phyloP scores from a whole-genome alignment of 2,113 vertebrate species.

The Sphyrna mokarran region DNA sequence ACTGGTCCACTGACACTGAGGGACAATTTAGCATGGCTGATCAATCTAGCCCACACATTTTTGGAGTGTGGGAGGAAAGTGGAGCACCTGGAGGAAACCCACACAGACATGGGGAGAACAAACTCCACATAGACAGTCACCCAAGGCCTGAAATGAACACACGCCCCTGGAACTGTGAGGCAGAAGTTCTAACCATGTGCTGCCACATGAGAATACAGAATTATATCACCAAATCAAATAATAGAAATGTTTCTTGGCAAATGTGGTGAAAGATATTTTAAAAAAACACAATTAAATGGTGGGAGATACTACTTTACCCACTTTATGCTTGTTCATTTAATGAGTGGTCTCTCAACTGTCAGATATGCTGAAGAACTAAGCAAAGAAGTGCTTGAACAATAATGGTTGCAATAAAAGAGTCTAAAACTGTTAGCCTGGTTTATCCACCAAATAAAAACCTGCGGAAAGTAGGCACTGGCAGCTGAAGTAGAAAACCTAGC shows the following conservation, averaged over 20 bases:
- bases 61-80: too few relatives aligned
- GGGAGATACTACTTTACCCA: background rate
- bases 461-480: background rate
- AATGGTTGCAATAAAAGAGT: background rate
- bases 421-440: background rate
- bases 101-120: too few relatives aligned
- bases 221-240: background rate
- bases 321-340: background rate
- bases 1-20: too few relatives aligned
- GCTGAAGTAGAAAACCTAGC: background rate
- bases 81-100: too few relatives aligned
- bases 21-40: too few relatives aligned
- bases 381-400: background rate
- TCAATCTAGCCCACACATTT: too few relatives aligned
- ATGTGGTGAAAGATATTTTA: too few relatives aligned
- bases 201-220: background rate
- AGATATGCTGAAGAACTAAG: background rate
- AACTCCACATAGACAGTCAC: too few relatives aligned
- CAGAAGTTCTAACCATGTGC: too few relatives aligned
- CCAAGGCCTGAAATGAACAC: too few relatives aligned
- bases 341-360: background rate
- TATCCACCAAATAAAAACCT: background rate
- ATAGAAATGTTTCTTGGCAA: too few relatives aligned
- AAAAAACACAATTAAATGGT: slow-evolving; percentile 5
- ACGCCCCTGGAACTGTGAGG: too few relatives aligned